Evolutionary conservation across 2,113 vertebrate genomes (phyloP), one percentile per base, ranked within the genome.

Genomic region (Heterotis niloticus): DNA sequence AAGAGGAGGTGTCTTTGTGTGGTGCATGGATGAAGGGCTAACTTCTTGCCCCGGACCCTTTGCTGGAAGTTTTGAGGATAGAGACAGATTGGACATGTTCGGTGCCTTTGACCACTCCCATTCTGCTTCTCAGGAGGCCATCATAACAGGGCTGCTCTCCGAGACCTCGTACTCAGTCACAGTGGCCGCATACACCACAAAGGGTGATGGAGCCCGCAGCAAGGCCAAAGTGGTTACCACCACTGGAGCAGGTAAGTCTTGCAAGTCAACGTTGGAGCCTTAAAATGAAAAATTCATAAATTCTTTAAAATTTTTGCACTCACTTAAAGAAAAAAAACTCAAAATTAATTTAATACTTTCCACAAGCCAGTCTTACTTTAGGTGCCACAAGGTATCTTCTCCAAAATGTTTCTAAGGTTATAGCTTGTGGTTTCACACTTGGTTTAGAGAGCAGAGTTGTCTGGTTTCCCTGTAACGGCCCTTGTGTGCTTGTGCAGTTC

Each of bases 141-240:
- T 92, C 71, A 92, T 99, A 78, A 92, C 93, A 4, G 92, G 95
- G 77, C 93, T 99, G 79, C 92, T 94, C 54, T 93, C 97, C 0
- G 96, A 98, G 89, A 98, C 96, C 1, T 95, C 93, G 78, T 99
- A 98, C 87, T 98, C 96, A 0, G 80, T 99, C 78, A 97, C 95
- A 0, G 94, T 99, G 0, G 96, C 96, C 11, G 96, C 96, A 0
- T 98, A 98, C 57, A 98, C 95, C 80, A 96, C 95, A 80, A 97
- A 96, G 77, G 97, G 96, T 13, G 95, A 98, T 9, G 97, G 97
- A 73, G 96, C 96, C 76, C 94, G 93, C 79, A 98, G 97, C 91
- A 98, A 96, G 79, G 93, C 96, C 64, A 96, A 93, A 82, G 88
- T 95, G 68, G 94, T 95, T 85, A 93, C 94, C n/a, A 99, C 96